Base-by-base conservation (phyloP, 64 coral and sea anemone genomes). In the Hydrozoanthus tunicans region DNA sequence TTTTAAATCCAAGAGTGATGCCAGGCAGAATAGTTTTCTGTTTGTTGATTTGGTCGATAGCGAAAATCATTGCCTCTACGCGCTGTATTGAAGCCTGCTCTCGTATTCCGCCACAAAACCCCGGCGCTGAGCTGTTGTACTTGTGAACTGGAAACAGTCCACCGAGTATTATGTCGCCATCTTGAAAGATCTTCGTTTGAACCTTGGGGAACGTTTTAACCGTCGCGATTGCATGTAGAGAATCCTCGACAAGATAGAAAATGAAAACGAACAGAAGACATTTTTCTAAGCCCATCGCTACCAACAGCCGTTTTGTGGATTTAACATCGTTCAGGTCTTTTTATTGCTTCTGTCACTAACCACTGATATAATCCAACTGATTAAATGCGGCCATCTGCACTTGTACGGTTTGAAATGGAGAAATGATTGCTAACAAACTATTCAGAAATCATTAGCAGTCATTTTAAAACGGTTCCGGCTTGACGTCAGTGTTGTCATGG, bases 1-100 rank as follows among this genome's bases (percentile, higher is more conserved):
- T 88, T 57, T 88, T 88, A 20, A 73, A 88, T 3, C 84, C 84
- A 9, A 88, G 6, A 6, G 1, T 88, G 26, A 88, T 12, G 58
- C 69, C 84, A 43, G 68, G 84, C 8, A 88, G 23, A 60, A 88
- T 64, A 17, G 77, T 54, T 54, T 76, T 23, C 2, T 81, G 76
- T 15, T 58, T 90, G 78, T 94, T 94, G 78, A 94, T 94, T 82
- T 85, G 69, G 3, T 94, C 89, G 10, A 91, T 94, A 9, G 89
- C 79, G 62, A 74, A 91, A 23, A 90, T 94, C 92, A 93, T 93
- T 14, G 92, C 92, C 71, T 93, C 92, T 3, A 80, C 78, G 26
- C 88, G 70, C n/a, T 89, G 76, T 20, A 93, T 58, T 9, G 84
- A 86, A 25, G 79, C 84, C 13, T 80, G 86, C 13, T 89, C 77